These are phyloP conservation scores for Sceloporus tristichus DNA, from an alignment of 2,113 vertebrate genomes.

Conservation along the genomic window DNA sequence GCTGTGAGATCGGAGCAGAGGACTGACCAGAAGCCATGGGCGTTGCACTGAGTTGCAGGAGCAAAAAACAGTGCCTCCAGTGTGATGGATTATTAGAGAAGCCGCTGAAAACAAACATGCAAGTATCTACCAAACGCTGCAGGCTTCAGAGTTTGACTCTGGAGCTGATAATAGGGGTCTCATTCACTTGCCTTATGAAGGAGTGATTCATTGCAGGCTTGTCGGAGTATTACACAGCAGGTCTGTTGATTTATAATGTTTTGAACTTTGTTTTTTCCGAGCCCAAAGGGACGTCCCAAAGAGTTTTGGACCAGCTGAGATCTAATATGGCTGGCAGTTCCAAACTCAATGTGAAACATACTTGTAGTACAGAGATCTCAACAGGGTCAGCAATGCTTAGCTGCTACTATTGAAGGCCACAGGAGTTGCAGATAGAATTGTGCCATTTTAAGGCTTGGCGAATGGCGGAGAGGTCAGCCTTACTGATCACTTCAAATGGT, in stretches of 20 bases:
- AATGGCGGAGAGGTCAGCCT: too few species aligned
- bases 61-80: not conserved
- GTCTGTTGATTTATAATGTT: not conserved
- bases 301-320: not conserved
- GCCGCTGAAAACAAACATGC: not conserved
- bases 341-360: not conserved
- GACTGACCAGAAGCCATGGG: not conserved
- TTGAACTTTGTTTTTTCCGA: not conserved
- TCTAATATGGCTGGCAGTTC: not conserved
- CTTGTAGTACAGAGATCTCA: too few species aligned
- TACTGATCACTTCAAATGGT: not conserved
- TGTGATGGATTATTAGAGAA: not conserved
- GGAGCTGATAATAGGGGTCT: not conserved
- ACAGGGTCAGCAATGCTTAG: too few species aligned
- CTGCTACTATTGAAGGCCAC: not conserved
- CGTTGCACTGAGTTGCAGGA: not conserved
- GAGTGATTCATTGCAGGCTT: conserved; percentile 26
- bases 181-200: conserved; percentile 48
- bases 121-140: not conserved
- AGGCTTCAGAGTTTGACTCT: not conserved
- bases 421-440: not conserved
- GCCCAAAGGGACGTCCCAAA: too few species aligned
- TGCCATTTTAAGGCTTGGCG: not conserved
- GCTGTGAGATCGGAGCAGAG: not conserved
- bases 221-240: not conserved